phyloP scores from a whole-genome alignment of 2,797 vertebrate species.

The Darevskia nairensis region DNA sequence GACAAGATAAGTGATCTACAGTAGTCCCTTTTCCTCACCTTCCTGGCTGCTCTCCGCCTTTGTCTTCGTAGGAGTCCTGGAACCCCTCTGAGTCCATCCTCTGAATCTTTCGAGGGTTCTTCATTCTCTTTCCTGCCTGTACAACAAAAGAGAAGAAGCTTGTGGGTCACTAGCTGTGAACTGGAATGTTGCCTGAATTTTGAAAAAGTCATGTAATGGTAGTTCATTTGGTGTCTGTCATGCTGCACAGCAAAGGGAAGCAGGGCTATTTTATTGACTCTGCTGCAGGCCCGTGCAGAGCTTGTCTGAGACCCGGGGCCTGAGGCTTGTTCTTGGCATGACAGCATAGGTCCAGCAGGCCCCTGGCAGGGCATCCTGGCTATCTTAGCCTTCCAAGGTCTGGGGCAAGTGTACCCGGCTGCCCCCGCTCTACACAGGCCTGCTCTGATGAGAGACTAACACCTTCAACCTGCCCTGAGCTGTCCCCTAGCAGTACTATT shows the following conservation, averaged over 20 bases:
- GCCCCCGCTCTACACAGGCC: too few relatives aligned
- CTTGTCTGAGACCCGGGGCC: too few relatives aligned
- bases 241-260: neutral
- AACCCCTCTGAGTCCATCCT: conserved; percentile 3
- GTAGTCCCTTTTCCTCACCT: neutral
- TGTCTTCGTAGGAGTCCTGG: conserved; percentile 35
- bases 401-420: too few relatives aligned
- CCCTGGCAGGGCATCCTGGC: too few relatives aligned
- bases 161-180: neutral
- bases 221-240: neutral
- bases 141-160: conserved; percentile 9
- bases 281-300: too few relatives aligned
- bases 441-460: neutral
- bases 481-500: neutral
- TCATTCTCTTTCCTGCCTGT: conserved; percentile 70
- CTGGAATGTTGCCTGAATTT: neutral
- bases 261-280: neutral
- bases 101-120: conserved; percentile 44
- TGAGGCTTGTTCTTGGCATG: too few relatives aligned
- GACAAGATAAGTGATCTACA: too few relatives aligned
- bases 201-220: neutral
- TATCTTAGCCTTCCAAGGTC: too few relatives aligned
- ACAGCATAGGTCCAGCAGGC: too few relatives aligned
- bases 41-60: neutral
- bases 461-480: neutral